These are phyloP conservation scores for Lucilia cuprina DNA, from an alignment of 1,140 invertebrate genomes.

Conservation along the genomic window DNA sequence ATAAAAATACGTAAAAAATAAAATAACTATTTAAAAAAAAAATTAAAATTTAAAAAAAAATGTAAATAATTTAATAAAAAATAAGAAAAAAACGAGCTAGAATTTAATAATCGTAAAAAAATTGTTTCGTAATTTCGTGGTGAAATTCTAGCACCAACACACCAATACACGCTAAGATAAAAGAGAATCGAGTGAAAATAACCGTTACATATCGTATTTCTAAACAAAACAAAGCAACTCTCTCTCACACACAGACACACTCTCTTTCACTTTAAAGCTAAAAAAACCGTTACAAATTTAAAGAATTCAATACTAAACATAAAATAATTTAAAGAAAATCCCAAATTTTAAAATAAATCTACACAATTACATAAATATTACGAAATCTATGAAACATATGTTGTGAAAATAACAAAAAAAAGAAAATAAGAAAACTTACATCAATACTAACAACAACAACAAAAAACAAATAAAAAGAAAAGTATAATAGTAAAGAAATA, in stretches of 20 bases:
- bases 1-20: not conserved
- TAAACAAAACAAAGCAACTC: not conserved
- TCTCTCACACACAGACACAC: not conserved
- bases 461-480: not conserved
- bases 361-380: slow-evolving; percentile 14
- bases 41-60: not conserved
- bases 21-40: not conserved
- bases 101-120: not conserved
- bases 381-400: slow-evolving; percentile 11
- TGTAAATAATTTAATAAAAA: not conserved
- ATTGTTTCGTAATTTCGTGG: slow-evolving; percentile 12
- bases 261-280: not conserved
- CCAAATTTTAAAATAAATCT: not conserved
- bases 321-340: slow-evolving; percentile 12
- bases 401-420: slow-evolving; percentile 25
- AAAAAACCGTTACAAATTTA: not conserved
- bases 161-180: no score
- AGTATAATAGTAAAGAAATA: not conserved
- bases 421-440: slow-evolving; percentile 11
- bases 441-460: not conserved
- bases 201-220: not conserved
- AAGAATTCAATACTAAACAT: not conserved
- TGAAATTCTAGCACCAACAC: not conserved
- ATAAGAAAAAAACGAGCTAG: not conserved
- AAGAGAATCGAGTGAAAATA: not conserved